Evolutionary conservation across 2,888 invertebrate genomes (phyloP).

Genomic region (Drosophila maculinotata): DNA sequence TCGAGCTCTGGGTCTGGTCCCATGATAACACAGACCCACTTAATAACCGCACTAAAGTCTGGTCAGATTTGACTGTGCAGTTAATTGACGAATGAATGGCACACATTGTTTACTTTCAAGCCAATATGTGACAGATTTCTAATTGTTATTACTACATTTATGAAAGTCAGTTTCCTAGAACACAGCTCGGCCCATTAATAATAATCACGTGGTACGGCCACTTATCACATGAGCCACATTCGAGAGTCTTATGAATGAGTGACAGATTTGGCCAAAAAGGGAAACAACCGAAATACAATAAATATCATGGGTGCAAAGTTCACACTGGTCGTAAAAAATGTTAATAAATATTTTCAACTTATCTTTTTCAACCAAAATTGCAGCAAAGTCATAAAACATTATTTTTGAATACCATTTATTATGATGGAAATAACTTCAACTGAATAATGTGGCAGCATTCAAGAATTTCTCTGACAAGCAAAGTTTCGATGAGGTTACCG

Average conservation of each 20-base stretch:
- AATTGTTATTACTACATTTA: slow-evolving; percentile 48
- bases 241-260: slow-evolving; percentile 27
- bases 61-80: slow-evolving; percentile 41
- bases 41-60: slow-evolving; percentile 32
- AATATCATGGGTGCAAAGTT: background rate
- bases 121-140: slow-evolving; percentile 55
- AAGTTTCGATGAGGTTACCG: background rate
- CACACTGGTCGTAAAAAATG: background rate
- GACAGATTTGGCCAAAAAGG: background rate
- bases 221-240: slow-evolving; percentile 26
- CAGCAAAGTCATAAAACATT: too few relatives aligned
- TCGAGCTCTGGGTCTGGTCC: background rate
- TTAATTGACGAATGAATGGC: slow-evolving; percentile 68
- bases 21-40: slow-evolving; percentile 46
- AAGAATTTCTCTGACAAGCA: too few relatives aligned
- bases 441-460: too few relatives aligned
- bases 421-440: too few relatives aligned
- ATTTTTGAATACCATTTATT: too few relatives aligned
- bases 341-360: background rate
- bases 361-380: too few relatives aligned
- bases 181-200: slow-evolving; percentile 39
- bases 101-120: slow-evolving; percentile 51
- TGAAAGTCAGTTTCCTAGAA: slow-evolving; percentile 42
- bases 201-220: slow-evolving; percentile 45
- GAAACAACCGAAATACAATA: slow-evolving; percentile 5